Percentiles rank a stretch among this genome's conserved stretches.
Evolutionary conservation across 2,113 vertebrate genomes (phyloP).

Genomic region (Zosterops lateralis): DNA sequence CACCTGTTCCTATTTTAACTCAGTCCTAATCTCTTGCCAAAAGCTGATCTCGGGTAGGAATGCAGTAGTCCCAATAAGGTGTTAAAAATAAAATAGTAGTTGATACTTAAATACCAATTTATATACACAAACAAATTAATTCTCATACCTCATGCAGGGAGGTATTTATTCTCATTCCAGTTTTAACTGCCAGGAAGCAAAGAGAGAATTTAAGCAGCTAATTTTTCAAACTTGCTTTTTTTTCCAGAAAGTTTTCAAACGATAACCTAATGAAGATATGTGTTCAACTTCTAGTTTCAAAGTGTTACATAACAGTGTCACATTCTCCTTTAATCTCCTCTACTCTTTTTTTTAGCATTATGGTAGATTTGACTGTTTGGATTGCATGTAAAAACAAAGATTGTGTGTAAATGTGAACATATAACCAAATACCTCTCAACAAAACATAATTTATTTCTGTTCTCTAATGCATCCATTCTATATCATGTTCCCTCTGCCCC

Average conservation of each 20-base stretch:
- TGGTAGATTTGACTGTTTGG: neutral
- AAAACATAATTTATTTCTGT: neutral
- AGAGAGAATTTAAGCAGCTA: slow-evolving; percentile 32
- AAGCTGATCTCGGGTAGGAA: slow-evolving; percentile 16
- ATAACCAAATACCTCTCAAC: neutral
- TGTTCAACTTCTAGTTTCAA: neutral
- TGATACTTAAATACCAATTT: slow-evolving; percentile 41
- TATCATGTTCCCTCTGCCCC: neutral
- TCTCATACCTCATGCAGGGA: slow-evolving; percentile 40
- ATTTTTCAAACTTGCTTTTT: slow-evolving; percentile 32
- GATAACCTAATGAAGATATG: neutral
- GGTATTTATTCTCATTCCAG: slow-evolving; percentile 43
- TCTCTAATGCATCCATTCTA: neutral
- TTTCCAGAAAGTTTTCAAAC: slow-evolving; percentile 8
- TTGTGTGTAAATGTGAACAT: neutral
- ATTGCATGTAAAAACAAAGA: neutral
- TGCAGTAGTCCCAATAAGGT: slow-evolving; percentile 8
- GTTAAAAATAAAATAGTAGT: slow-evolving; percentile 59
- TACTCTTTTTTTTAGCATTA: neutral
- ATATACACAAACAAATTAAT: slow-evolving; percentile 55
- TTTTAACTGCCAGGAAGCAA: slow-evolving; percentile 55
- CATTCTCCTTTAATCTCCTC: neutral
- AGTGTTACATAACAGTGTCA: neutral
- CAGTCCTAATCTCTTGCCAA: slow-evolving; percentile 35
- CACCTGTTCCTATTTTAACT: slow-evolving; percentile 42